Evolutionary conservation across 2,113 vertebrate species (phyloP).

Genomic region (Sylvilagus bachmani): DNA sequence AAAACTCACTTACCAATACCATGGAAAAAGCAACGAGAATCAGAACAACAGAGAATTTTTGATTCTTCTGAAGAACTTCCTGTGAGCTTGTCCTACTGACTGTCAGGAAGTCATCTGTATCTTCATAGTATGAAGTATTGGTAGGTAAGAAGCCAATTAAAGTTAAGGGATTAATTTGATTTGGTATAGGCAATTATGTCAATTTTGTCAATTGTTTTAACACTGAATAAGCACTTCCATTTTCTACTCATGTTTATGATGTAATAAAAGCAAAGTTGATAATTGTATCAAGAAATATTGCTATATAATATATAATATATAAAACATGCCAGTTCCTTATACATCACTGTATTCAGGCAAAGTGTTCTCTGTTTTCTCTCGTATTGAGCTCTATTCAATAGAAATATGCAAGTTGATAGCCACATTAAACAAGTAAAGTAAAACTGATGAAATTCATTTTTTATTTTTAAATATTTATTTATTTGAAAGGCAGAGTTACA

Average conservation of each 20-base stretch:
- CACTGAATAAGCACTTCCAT: background rate
- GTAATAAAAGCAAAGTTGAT: conserved; percentile 2
- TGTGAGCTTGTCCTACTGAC: background rate
- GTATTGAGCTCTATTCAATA: background rate
- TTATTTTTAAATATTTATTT: no score
- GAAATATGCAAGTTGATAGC: background rate
- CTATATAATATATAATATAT: background rate
- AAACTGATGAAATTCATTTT: background rate
- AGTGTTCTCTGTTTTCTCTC: background rate
- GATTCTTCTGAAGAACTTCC: background rate
- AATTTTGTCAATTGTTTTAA: background rate
- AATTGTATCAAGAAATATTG: background rate
- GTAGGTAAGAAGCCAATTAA: background rate
- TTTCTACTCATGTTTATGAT: background rate
- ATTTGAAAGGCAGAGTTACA: no score
- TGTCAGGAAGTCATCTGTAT: background rate
- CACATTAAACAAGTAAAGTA: background rate
- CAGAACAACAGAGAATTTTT: background rate
- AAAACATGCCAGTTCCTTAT: background rate
- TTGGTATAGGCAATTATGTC: background rate
- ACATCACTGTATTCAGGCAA: conserved; percentile 3
- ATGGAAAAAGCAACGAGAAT: background rate
- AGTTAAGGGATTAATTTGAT: background rate
- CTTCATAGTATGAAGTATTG: background rate
- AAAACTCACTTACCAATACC: background rate